Evolutionary conservation across 53 echinoderm and acorn worm species (phyloP).

Genomic region (Paracentrotus lividus): DNA sequence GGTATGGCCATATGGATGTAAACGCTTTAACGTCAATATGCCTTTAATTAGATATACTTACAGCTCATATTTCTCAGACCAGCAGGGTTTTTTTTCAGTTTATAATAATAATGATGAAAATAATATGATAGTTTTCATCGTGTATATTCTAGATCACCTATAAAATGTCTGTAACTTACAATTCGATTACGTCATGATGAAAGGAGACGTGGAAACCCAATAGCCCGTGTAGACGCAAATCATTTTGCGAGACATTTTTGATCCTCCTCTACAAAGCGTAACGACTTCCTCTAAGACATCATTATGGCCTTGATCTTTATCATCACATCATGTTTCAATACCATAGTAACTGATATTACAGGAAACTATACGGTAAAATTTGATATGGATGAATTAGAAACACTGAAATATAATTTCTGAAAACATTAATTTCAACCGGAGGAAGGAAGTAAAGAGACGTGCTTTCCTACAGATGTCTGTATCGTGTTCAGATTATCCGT

Average conservation of each 20-base stretch:
- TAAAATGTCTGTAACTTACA: background rate
- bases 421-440: background rate
- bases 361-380: slow-evolving; percentile 5
- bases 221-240: slow-evolving; percentile 2
- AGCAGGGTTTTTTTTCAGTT: too few relatives aligned
- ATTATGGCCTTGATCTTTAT: slow-evolving; percentile 13
- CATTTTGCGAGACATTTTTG: slow-evolving; percentile 43
- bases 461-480: background rate
- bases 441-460: background rate
- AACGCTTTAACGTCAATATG: too few relatives aligned
- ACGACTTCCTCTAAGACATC: slow-evolving; percentile 38
- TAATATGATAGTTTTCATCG: too few relatives aligned
- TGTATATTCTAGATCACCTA: too few relatives aligned
- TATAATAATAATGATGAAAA: too few relatives aligned
- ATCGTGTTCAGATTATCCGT: background rate
- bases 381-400: slow-evolving; percentile 3
- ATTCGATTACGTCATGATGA: background rate
- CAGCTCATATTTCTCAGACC: too few relatives aligned
- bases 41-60: too few relatives aligned
- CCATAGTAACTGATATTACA: background rate
- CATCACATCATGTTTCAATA: background rate
- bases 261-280: slow-evolving; percentile 32
- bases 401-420: background rate
- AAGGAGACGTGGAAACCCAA: too few relatives aligned
- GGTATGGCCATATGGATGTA: too few relatives aligned